Evolutionary conservation across 2,888 invertebrate species (phyloP).

Genomic region (Trachelus stipa): DNA sequence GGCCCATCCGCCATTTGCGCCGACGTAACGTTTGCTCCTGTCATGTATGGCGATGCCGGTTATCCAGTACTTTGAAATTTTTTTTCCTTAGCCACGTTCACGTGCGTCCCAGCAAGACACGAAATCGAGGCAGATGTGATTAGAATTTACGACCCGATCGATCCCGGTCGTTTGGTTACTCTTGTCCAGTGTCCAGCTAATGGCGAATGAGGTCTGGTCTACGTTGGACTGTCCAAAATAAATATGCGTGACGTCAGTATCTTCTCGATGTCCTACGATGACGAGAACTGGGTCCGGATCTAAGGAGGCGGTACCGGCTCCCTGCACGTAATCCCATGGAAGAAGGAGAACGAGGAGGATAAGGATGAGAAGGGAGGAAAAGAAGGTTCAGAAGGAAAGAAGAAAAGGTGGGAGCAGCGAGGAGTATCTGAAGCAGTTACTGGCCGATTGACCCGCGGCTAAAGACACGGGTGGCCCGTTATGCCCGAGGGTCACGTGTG

Average conservation of each 20-base stretch:
- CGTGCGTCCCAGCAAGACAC: no score
- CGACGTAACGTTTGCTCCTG: neutral
- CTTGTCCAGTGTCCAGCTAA: no score
- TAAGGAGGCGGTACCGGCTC: neutral
- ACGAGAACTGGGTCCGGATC: no score
- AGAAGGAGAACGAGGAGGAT: constrained; percentile 6
- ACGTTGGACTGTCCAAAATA: no score
- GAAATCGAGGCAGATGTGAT: no score
- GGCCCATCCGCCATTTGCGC: neutral
- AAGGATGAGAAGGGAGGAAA: constrained; percentile 18
- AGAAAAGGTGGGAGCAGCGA: constrained; percentile 12
- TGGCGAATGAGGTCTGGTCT: no score
- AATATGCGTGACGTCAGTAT: no score
- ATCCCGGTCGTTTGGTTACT: no score
- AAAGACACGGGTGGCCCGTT: constrained; percentile 57
- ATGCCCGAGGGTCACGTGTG: constrained; percentile 60
- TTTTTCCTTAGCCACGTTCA: neutral
- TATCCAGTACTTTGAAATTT: neutral
- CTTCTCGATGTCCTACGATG: no score
- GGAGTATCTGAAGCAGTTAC: constrained; percentile 32
- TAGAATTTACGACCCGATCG: no score
- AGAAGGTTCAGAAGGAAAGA: constrained; percentile 20
- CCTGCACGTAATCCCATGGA: neutral
- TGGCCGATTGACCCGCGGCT: constrained; percentile 59
- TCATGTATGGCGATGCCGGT: constrained; percentile 4